Evolutionary conservation across 64 coral and sea anemone genomes (phyloP).

Genomic region (Porites australiensis): DNA sequence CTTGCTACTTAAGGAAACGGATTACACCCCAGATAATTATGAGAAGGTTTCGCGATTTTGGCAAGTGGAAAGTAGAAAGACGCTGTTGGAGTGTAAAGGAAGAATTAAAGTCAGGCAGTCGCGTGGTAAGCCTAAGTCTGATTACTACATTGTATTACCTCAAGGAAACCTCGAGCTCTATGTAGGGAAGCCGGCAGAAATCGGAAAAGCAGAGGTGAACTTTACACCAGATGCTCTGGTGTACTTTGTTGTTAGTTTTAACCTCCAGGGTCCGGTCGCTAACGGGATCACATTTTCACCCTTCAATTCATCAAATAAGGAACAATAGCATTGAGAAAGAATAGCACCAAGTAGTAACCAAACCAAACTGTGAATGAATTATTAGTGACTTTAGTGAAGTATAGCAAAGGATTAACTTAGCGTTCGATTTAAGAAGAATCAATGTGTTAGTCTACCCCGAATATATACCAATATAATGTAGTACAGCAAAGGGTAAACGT

Average conservation of each 20-base stretch:
- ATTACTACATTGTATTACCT: constrained; percentile 68
- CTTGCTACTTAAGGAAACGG: constrained; percentile 49
- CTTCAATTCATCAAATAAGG: constrained; percentile 3
- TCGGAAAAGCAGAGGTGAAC: constrained; percentile 68
- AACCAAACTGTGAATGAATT: no score
- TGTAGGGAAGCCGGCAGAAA: constrained; percentile 81
- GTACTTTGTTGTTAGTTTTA: constrained; percentile 96
- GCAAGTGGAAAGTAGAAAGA: constrained; percentile 62
- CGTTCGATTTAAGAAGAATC: no score
- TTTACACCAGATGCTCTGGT: constrained; percentile 81
- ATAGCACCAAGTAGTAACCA: no score
- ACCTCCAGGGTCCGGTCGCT: constrained; percentile 79
- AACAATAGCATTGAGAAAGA: no score
- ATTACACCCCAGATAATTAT: constrained; percentile 8
- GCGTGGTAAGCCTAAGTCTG: constrained; percentile 24
- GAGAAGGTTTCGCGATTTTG: constrained; percentile 70
- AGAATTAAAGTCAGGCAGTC: constrained; percentile 68
- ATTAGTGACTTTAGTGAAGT: no score
- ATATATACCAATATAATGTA: no score
- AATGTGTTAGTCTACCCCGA: no score
- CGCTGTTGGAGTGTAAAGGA: constrained; percentile 78
- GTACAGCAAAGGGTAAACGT: no score
- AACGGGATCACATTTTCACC: constrained; percentile 86
- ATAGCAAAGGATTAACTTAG: no score
- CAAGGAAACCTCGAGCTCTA: constrained; percentile 82